phyloP scores from a whole-genome alignment of 2,797 vertebrate genomes.

The Hozukius guyotensis region DNA sequence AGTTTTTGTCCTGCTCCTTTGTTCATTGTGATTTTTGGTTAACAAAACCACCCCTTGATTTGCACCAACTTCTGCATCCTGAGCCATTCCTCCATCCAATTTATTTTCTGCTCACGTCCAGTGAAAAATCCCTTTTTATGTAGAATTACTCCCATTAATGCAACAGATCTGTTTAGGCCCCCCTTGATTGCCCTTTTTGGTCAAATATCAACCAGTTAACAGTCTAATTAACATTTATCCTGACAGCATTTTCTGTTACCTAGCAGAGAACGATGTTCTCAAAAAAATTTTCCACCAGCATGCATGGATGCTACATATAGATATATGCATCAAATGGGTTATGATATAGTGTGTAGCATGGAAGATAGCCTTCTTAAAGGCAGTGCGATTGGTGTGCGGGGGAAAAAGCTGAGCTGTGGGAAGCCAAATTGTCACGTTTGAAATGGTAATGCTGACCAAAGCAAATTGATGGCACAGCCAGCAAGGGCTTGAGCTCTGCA shows the following conservation, averaged over 20 bases:
- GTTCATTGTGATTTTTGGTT: no score
- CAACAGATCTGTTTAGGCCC: background rate
- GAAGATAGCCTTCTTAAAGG: conserved; percentile 18
- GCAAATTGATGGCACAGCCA: conserved; percentile 28
- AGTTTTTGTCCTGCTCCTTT: no score
- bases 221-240: background rate
- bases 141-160: no score
- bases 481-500: background rate
- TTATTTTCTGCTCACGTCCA: no score
- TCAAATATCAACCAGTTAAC: background rate
- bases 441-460: conserved; percentile 45
- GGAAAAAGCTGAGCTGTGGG: conserved; percentile 17
- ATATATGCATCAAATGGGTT: conserved; percentile 26
- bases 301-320: conserved; percentile 1
- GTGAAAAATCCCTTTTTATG: no score
- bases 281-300: background rate
- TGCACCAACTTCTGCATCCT: no score
- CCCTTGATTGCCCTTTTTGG: background rate
- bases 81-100: no score
- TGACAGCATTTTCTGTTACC: background rate
- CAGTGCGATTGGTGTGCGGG: conserved; percentile 9
- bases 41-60: no score
- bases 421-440: conserved; percentile 36
- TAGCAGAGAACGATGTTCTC: background rate
- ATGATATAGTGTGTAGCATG: conserved; percentile 19